Evolutionary conservation across 2,797 vertebrate genomes (phyloP).

Genomic region (Paguma larvata): DNA sequence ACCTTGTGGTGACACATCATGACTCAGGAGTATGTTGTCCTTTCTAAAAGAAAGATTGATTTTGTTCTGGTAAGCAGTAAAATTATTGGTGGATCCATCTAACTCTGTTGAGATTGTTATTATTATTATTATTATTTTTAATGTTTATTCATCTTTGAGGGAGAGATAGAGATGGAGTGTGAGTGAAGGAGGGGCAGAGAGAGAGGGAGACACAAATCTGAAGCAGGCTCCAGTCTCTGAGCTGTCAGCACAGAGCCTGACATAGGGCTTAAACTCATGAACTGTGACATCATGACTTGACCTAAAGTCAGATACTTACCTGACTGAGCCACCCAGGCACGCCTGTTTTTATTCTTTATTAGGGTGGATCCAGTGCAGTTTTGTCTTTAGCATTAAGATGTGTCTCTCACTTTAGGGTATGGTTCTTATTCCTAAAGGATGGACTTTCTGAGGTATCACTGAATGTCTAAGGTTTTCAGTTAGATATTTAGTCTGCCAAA

Average conservation of each 20-base stretch:
- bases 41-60: conserved; percentile 1
- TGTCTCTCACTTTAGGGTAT: neutral
- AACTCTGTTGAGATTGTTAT: neutral
- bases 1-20: neutral
- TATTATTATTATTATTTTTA: too few species aligned
- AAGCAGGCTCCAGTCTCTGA: too few species aligned
- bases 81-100: neutral
- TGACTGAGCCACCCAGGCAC: too few species aligned
- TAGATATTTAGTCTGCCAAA: neutral
- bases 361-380: neutral
- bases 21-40: neutral
- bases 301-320: too few species aligned
- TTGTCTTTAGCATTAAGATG: neutral
- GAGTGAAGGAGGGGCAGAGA: too few species aligned
- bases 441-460: neutral
- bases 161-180: too few species aligned
- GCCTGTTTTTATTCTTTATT: neutral
- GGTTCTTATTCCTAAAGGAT: neutral
- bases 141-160: too few species aligned
- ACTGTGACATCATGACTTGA: too few species aligned
- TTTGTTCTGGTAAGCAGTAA: neutral
- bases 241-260: too few species aligned
- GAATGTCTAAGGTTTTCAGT: neutral
- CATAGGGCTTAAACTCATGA: too few species aligned
- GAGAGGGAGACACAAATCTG: too few species aligned